phyloP scores from a whole-genome alignment of 2,888 invertebrate species.

The Ormyrus pomaceus region DNA sequence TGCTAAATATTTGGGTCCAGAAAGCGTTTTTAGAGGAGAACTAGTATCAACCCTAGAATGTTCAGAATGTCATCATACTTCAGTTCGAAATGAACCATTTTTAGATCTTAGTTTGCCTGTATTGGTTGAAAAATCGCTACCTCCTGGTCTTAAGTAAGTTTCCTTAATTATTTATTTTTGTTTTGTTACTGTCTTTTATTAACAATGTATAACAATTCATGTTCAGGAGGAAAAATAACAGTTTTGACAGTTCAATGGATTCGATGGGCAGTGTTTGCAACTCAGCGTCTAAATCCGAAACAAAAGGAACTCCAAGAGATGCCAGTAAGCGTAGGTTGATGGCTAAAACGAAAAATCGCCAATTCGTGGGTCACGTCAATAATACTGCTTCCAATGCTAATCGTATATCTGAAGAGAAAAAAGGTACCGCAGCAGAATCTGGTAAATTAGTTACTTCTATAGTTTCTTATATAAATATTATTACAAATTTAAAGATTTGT shows the following conservation, averaged over 20 bases:
- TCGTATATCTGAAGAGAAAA: constrained; percentile 64
- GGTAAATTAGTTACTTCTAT: constrained; percentile 57
- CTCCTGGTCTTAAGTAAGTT: constrained; percentile 78
- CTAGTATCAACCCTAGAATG: constrained; percentile 93
- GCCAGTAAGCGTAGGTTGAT: constrained; percentile 80
- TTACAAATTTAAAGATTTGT: constrained; percentile 5
- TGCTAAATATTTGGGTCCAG: constrained; percentile 86
- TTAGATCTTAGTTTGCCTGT: constrained; percentile 96
- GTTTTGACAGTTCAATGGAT: constrained; percentile 65
- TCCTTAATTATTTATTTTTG: neutral
- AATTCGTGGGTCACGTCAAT: constrained; percentile 29
- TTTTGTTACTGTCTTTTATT: constrained; percentile 35
- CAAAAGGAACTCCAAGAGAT: constrained; percentile 72
- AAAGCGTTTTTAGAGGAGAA: constrained; percentile 95
- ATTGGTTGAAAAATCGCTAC: constrained; percentile 84
- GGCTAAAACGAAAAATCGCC: constrained; percentile 64
- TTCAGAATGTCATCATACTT: constrained; percentile 91
- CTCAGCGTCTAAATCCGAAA: constrained; percentile 80
- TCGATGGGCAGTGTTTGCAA: constrained; percentile 61
- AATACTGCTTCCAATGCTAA: constrained; percentile 59
- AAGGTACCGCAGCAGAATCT: constrained; percentile 60
- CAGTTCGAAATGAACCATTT: constrained; percentile 93
- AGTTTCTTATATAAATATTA: neutral
- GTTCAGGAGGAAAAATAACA: constrained; percentile 63
- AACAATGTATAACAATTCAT: neutral